A percentile compares a stretch with the other conserved stretches of the same genome.
These are phyloP conservation scores for Cygnus atratus DNA, from an alignment of 2,113 vertebrate genomes.

Conservation along the genomic window DNA sequence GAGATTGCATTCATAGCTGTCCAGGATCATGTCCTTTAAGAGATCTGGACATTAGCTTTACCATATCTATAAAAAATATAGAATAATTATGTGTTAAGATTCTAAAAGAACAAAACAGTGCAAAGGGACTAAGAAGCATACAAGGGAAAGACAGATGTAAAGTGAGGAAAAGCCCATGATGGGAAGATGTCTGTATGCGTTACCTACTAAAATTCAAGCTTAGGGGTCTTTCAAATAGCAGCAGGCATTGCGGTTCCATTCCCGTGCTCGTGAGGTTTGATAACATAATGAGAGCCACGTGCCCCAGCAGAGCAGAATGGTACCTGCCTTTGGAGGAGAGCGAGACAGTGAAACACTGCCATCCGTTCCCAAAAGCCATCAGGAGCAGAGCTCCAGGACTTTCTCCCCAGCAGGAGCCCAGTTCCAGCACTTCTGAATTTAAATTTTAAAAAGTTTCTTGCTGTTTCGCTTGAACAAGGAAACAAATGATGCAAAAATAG, in stretches of 20 bases:
- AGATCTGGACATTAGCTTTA: neutral
- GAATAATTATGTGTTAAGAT: neutral
- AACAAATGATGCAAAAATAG: conserved; percentile 66
- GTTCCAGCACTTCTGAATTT: conserved; percentile 20
- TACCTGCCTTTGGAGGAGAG: conserved; percentile 31
- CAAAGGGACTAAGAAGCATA: neutral
- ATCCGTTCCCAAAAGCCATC: neutral
- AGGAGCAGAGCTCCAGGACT: conserved; percentile 34
- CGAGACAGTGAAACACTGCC: neutral
- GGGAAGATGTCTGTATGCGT: neutral
- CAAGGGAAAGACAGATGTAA: neutral
- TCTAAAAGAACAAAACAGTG: neutral
- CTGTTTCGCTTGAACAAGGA: conserved; percentile 50
- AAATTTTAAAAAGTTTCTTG: conserved; percentile 46
- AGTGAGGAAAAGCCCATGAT: neutral
- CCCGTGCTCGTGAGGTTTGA: neutral
- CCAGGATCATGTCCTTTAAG: neutral
- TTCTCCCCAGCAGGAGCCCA: conserved; percentile 20
- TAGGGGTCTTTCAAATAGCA: neutral
- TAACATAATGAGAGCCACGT: neutral
- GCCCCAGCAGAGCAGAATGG: neutral
- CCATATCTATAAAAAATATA: neutral
- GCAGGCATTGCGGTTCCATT: neutral
- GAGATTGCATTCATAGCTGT: neutral
- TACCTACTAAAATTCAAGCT: conserved; percentile 42